phyloP scores from a whole-genome alignment of 2,113 vertebrate genomes.

The Stigmatopora argus region DNA sequence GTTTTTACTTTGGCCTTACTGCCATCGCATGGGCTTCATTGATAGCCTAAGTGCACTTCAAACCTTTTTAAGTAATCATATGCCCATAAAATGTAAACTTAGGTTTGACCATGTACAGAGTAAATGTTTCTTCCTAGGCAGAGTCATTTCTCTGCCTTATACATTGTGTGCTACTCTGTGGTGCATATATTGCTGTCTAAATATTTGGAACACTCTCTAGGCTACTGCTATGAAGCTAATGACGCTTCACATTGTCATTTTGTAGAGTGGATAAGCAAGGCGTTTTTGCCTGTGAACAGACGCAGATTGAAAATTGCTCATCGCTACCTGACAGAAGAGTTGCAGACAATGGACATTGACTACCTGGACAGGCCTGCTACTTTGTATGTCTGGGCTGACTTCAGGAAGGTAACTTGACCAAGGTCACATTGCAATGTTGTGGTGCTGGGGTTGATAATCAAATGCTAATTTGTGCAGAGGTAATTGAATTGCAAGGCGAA shows the following conservation, averaged over 20 bases:
- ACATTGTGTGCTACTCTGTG: neutral
- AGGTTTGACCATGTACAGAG: neutral
- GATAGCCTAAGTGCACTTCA: too few species aligned
- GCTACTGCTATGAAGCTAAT: neutral
- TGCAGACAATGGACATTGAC: constrained; percentile 77
- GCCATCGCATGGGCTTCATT: neutral
- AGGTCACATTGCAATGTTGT: neutral
- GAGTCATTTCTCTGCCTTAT: neutral
- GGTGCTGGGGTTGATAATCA: neutral
- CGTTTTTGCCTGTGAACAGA: constrained; percentile 82
- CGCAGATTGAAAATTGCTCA: constrained; percentile 81
- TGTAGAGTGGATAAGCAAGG: constrained; percentile 85
- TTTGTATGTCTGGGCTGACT: constrained; percentile 88
- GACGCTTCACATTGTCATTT: constrained; percentile 4
- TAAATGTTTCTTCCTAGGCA: neutral
- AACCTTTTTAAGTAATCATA: too few species aligned
- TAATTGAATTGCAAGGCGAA: neutral
- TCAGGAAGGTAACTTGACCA: constrained; percentile 79
- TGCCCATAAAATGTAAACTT: neutral
- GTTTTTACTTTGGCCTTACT: neutral
- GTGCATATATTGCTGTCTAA: constrained; percentile 6
- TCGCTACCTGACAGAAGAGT: constrained; percentile 75
- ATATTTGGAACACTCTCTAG: neutral
- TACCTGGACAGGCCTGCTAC: constrained; percentile 79
- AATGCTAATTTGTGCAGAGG: neutral